Evolutionary conservation across 2,888 invertebrate species (phyloP), one percentile per base, ranked within the genome.

Genomic region (Spodoptera littoralis): DNA sequence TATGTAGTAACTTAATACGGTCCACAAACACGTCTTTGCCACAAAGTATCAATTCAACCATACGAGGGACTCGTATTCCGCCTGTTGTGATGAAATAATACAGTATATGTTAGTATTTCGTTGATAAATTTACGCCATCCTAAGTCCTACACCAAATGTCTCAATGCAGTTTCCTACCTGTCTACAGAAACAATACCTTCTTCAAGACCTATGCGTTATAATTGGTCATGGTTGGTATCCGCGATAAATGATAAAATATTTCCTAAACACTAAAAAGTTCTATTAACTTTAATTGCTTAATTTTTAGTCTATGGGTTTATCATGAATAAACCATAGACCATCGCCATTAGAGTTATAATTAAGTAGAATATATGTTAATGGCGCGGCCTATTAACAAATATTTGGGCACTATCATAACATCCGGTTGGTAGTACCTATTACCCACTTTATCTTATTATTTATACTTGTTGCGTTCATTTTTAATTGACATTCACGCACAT

Each of bases 21-120:
- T 41, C 52, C 46, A 77, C 57, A 59, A 76, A 72, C 74, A 59
- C 60, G 63, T 48, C 59, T 68, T 70, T 50, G 62, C 69, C 69
- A 60, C 77, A 73, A 69, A 65, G 77, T 68, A 67, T 76, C 64
- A 22, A 63, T 67, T 71, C 50, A 48, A 76, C 50, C 47, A 50
- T 46, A 45, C 55, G n/a, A 5, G 12, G 36, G 43, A 60, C 52
- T 67, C 47, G 43, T 44, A 47, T 67, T 52, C 43, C 56, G 24
- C 18, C 50, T 51, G 22, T 18, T 50, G 49, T 72, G 54, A 65
- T 60, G 56, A 64, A 73, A 73, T 56, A 57, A 42, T 56, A 54
- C 49, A 45, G 27, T 27, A 27, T 27, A 4, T 27, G 27, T 27
- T 42, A 66, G 56, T 54, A 55, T 47, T 63, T 41, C 45, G 13